Evolutionary conservation across 2,113 vertebrate genomes (phyloP), one percentile per base, ranked within the genome.

Genomic region (Anseranas semipalmata): DNA sequence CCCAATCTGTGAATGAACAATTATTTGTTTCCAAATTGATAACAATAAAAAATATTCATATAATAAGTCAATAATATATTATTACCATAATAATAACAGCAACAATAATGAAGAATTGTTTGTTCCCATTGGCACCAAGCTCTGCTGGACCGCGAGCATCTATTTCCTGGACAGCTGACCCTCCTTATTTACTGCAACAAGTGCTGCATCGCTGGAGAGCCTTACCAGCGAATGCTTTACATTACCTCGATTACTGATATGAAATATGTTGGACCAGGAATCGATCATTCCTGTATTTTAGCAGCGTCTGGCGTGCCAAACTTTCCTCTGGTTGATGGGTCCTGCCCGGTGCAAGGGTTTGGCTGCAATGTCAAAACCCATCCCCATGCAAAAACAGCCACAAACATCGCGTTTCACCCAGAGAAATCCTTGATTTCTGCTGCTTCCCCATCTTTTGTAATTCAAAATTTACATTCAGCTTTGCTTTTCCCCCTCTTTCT

Each of bases 201-300:
- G 14, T 0, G 1, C 4, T 3, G 52, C 25, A 48, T 19, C 22
- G 1, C 72, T 9, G 13, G 25, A 83, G 12, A 37, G 16, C 27
- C 32, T 59, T 59, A n/a, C 24, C 62, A 55, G 55, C 27, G 71
- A 70, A 32, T 30, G 33, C 50, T 95, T 63, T 45, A 15, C 4
- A 3, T 35, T 28, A 33, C 50, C 5, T 30, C 3, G 6, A 7
- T 66, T 70, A 41, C 60, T 46, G 66, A 32, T 74, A 74, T 25
- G 37, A 16, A 73, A 39, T 10, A 30, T 0, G 0, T 3, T n/a
- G 65, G 79, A 41, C 55, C 8, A 15, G 32, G 59, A 71, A 67
- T 67, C 74, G 7, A 78, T n/a, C 7, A 3, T 58, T 27, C 41
- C 12, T 4, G 0, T 24, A 6, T 45, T 1, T 45, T 22, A 60